These are phyloP conservation scores for Odontomyia ornata DNA, from an alignment of 2,888 invertebrate species.

Conservation along the genomic window DNA sequence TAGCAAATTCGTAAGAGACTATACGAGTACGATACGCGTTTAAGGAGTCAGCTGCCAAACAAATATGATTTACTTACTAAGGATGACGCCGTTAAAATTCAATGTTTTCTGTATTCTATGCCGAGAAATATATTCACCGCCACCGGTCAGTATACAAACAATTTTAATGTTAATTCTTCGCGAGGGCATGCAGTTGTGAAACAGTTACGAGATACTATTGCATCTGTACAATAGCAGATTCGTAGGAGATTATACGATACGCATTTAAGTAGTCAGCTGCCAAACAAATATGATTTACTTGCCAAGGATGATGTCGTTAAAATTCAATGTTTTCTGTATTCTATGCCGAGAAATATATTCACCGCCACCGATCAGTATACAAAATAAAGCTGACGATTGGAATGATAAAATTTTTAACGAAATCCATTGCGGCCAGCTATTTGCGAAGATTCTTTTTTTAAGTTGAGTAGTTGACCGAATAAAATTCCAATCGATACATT, in stretches of 20 bases:
- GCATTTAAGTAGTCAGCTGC: slow-evolving; percentile 89
- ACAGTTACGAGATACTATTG: slow-evolving; percentile 90
- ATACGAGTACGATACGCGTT: slow-evolving; percentile 92
- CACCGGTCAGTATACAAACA: slow-evolving; percentile 91
- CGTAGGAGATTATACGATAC: slow-evolving; percentile 94
- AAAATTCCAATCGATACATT: too few relatives aligned
- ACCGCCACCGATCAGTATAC: neutral
- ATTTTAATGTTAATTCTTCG: slow-evolving; percentile 61
- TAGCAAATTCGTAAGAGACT: slow-evolving; percentile 90
- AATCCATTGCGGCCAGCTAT: slow-evolving; percentile 89
- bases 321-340: slow-evolving; percentile 94
- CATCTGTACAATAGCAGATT: slow-evolving; percentile 89
- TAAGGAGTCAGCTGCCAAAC: slow-evolving; percentile 89
- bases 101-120: slow-evolving; percentile 92
- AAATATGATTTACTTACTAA: slow-evolving; percentile 84
- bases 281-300: slow-evolving; percentile 83
- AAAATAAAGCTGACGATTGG: slow-evolving; percentile 72
- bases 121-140: slow-evolving; percentile 88
- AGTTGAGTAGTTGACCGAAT: too few relatives aligned
- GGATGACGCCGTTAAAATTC: slow-evolving; percentile 93
- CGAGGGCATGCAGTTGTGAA: slow-evolving; percentile 98
- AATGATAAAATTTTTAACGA: slow-evolving; percentile 89
- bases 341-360: slow-evolving; percentile 69
- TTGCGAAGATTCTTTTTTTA: too few relatives aligned
- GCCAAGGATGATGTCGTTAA: slow-evolving; percentile 92